Conservation (phyloP, 2,113 vertebrate species). For the Tragelaphus strepsiceros region DNA sequence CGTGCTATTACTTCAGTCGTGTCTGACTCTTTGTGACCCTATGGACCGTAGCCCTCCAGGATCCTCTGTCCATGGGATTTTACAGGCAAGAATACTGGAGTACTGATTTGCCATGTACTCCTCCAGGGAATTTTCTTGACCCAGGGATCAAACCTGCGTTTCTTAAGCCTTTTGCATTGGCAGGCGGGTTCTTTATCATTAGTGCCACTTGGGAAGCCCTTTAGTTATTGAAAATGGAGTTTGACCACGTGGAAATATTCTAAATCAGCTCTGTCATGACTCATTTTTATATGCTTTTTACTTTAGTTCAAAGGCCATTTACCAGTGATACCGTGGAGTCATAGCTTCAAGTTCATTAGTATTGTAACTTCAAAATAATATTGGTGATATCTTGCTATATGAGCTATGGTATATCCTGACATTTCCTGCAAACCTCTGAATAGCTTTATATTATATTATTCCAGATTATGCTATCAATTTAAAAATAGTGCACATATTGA, state of each 20-base stretch:
- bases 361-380: not conserved
- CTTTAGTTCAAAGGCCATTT: not conserved
- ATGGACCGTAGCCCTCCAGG: not conserved
- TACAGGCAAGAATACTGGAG: not conserved
- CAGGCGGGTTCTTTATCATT: not conserved
- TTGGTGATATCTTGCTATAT: not conserved
- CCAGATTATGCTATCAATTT: not conserved
- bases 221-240: conserved; percentile 24
- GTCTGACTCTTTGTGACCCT: not conserved
- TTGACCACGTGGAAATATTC: not conserved
- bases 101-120: not conserved
- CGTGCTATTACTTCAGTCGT: not conserved
- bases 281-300: not conserved
- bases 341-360: not conserved
- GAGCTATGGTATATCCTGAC: not conserved
- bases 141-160: not conserved
- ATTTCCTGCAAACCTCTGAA: not conserved
- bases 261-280: not conserved
- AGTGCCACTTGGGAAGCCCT: not conserved
- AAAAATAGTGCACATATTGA: not conserved
- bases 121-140: not conserved
- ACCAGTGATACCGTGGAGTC: not conserved
- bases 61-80: not conserved
- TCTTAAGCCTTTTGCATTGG: not conserved
- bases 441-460: not conserved